phyloP scores from a whole-genome alignment of 2,113 vertebrate species.

The Electrona antarctica region DNA sequence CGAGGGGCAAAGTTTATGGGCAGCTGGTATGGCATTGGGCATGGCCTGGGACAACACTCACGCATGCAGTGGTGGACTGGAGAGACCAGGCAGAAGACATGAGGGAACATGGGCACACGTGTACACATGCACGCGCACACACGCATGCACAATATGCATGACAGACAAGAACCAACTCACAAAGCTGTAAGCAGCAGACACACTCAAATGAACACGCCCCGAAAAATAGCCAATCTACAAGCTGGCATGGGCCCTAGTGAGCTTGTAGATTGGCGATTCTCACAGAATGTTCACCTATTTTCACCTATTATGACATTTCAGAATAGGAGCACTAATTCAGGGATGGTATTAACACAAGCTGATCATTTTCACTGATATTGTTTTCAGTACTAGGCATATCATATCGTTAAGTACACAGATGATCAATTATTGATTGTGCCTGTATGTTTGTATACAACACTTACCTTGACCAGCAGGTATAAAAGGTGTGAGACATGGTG shows the following conservation, averaged over 20 bases:
- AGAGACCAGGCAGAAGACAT: constrained; percentile 1
- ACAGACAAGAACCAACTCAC: too few species aligned
- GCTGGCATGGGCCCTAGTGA: too few species aligned
- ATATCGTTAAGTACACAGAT: too few species aligned
- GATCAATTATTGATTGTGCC: not conserved
- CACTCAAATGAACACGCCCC: not conserved
- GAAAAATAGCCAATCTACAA: too few species aligned
- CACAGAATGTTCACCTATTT: too few species aligned
- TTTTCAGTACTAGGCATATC: too few species aligned
- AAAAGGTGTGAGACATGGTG: not conserved
- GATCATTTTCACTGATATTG: too few species aligned
- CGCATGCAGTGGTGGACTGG: constrained; percentile 31
- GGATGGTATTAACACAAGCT: too few species aligned
- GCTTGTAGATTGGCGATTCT: too few species aligned
- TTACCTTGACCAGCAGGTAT: constrained; percentile 19
- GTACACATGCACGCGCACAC: constrained; percentile 15
- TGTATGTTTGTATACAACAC: not conserved
- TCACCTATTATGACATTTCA: too few species aligned
- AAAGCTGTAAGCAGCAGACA: not conserved
- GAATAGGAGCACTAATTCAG: too few species aligned
- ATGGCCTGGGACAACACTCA: not conserved
- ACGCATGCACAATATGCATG: not conserved
- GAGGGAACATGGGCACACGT: not conserved
- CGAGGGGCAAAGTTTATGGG: not conserved
- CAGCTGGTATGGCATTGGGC: constrained; percentile 5